A percentile compares a stretch with the other conserved stretches of the same genome.
Evolutionary conservation across 2,888 invertebrate species (phyloP).

Genomic region (Apamea epomidion): DNA sequence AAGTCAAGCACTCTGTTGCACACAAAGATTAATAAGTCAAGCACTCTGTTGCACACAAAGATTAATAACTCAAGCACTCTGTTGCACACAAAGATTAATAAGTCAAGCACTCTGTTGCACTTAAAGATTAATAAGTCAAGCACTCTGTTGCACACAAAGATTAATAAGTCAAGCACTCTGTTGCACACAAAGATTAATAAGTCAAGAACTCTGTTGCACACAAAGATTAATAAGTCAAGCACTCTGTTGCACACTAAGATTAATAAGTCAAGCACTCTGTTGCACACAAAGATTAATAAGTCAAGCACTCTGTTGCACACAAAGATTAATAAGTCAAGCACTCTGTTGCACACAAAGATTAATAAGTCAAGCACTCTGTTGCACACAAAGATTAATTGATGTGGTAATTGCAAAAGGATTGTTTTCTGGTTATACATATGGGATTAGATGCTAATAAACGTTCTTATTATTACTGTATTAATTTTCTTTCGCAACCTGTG

Average conservation of each 20-base stretch:
- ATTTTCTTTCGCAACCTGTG: conserved; percentile 10
- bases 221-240: background rate
- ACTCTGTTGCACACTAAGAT: too few relatives aligned
- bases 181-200: too few relatives aligned
- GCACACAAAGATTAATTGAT: background rate
- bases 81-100: background rate
- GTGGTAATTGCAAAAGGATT: background rate
- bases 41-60: too few relatives aligned
- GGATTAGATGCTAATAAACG: background rate
- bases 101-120: background rate
- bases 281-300: too few relatives aligned
- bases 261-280: background rate
- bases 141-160: too few relatives aligned
- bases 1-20: too few relatives aligned
- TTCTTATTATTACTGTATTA: background rate
- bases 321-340: background rate
- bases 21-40: background rate
- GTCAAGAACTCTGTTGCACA: background rate
- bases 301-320: background rate
- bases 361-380: background rate
- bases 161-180: background rate
- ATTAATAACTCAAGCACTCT: too few relatives aligned
- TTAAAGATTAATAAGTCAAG: background rate
- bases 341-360: too few relatives aligned
- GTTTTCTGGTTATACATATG: background rate